These are phyloP conservation scores for Drosophila infuscata DNA, from an alignment of 2,888 invertebrate genomes.

Conservation along the genomic window DNA sequence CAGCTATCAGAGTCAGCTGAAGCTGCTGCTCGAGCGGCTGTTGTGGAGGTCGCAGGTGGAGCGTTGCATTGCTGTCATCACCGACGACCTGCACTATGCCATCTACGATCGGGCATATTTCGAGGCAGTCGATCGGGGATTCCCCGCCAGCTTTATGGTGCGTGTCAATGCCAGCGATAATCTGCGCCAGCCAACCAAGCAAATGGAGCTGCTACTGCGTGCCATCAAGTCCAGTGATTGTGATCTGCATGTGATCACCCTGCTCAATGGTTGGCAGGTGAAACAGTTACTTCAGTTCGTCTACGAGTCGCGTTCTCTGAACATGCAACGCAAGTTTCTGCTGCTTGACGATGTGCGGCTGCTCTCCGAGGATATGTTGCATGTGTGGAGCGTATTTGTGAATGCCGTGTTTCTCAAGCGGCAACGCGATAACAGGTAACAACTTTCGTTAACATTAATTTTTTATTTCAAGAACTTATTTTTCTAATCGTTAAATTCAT, in stretches of 20 bases:
- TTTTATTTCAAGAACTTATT: no score
- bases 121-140: constrained; percentile 44
- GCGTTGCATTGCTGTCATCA: constrained; percentile 82
- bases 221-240: constrained; percentile 89
- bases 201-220: constrained; percentile 87
- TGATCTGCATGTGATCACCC: constrained; percentile 89
- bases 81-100: constrained; percentile 74
- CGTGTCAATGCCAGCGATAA: constrained; percentile 88
- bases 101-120: constrained; percentile 75
- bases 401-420: constrained; percentile 89
- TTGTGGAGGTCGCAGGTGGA: constrained; percentile 65
- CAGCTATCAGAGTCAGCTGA: constrained; percentile 60
- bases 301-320: constrained; percentile 89
- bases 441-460: not conserved
- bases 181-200: constrained; percentile 87
- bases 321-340: constrained; percentile 90
- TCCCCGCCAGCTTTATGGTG: constrained; percentile 84
- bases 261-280: constrained; percentile 90
- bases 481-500: not conserved
- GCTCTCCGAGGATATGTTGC: constrained; percentile 88
- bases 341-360: constrained; percentile 90
- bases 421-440: constrained; percentile 61
- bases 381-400: constrained; percentile 91
- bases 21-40: constrained; percentile 61
- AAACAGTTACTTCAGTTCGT: constrained; percentile 89